Conservation (phyloP, 2,113 vertebrate species). For the Mus spicilegus region DNA sequence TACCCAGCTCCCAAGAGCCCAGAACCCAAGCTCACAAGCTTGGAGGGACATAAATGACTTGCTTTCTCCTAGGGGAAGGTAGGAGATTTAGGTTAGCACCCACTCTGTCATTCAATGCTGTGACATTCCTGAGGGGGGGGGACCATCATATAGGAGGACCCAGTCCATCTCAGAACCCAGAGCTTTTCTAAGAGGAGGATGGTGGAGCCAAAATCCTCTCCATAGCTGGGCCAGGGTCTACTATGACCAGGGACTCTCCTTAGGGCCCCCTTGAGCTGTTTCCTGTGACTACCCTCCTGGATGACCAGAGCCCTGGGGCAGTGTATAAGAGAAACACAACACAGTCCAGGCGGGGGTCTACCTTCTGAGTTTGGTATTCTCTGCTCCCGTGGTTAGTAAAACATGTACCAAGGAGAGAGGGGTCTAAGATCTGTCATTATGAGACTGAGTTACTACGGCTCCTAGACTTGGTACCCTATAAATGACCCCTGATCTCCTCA, state of each 20-base stretch:
- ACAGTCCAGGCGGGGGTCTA: background rate
- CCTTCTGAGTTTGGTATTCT: accelerated
- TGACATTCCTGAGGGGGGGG: background rate
- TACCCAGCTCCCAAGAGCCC: background rate
- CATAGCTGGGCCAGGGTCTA: background rate
- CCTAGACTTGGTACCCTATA: background rate
- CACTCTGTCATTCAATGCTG: background rate
- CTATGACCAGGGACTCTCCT: background rate
- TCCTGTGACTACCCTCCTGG: background rate
- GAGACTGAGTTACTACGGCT: background rate
- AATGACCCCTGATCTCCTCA: background rate
- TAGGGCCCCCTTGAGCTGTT: accelerated
- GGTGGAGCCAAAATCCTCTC: background rate
- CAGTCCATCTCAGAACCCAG: accelerated
- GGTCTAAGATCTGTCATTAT: background rate
- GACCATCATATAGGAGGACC: background rate
- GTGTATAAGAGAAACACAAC: background rate
- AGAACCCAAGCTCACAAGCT: background rate
- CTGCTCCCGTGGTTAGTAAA: accelerated
- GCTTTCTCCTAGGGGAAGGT: background rate
- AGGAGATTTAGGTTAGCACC: background rate
- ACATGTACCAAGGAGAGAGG: accelerated
- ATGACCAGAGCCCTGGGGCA: background rate
- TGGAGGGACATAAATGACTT: background rate
- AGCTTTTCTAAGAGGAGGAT: background rate